Base-by-base conservation (phyloP, 2,113 vertebrate genomes). In the Parus major region DNA sequence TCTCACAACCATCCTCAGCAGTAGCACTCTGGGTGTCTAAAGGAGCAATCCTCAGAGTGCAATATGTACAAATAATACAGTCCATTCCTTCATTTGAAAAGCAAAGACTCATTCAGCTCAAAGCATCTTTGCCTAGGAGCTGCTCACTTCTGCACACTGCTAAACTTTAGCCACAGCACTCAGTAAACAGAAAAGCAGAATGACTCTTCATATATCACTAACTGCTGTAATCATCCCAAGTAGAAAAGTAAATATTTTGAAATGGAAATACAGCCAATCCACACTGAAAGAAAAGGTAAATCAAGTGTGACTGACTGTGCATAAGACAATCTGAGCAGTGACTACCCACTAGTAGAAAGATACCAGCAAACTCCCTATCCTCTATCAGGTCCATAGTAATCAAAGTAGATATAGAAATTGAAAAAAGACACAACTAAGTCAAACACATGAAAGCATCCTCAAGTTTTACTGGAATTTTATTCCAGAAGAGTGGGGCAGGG, bases 181-280 rank as follows among this genome's bases (percentile, higher is more conserved):
- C 15, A 3, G 8, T 24, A 76, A 88, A 55, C 0, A 80, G 23
- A 22, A 72, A 53, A 3, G 1, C 7, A 76, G 36, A 63, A 13
- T 80, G 55, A 61, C 25, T 90, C 63, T 77, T 50, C 5, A 3
- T 15, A 3, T 59, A 78, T 42, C 19, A 29, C 46, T 69, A 89
- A 81, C 49, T 56, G 29, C 35, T 61, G 14, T 50, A 83, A 88
- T 65, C 59, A 80, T 59, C 21, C 50, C 39, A 73, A 90, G 60
- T 28, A 69, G 49, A 56, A 75, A 81, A 86, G 31, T 25, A 91
- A 91, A 92, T 78, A 90, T 86, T 95, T 83, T 93, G 14, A 70
- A 88, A 92, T 0, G 2, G 49, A 88, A 88, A 88, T 63, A 86
- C 35, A 83, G 20, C 15, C 8, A 65, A 71, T 82, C 20, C 8